phyloP scores from a whole-genome alignment of 2,797 vertebrate species.

The Hypotaenidia okinawae region DNA sequence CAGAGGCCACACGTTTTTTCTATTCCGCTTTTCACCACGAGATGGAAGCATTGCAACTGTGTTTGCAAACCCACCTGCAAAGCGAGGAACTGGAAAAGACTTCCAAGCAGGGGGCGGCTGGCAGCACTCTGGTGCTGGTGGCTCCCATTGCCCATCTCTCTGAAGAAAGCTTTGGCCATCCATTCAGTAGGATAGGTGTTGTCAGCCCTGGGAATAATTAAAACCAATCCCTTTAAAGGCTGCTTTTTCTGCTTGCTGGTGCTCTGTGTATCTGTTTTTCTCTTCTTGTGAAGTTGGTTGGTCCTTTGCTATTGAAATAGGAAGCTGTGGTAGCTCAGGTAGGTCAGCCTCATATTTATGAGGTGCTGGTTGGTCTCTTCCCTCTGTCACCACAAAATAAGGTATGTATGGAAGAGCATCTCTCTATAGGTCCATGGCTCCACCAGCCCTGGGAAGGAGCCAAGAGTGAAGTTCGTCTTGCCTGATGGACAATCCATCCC shows the following conservation, averaged over 20 bases:
- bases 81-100: background rate
- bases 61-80: conserved; percentile 2
- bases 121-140: background rate
- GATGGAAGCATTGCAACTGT: conserved; percentile 73
- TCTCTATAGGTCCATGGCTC: background rate
- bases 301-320: background rate
- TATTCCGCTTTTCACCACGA: conserved; percentile 70
- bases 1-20: background rate
- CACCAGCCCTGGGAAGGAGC: background rate
- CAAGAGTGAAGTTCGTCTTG: background rate
- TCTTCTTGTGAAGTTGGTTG: background rate
- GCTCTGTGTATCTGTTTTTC: background rate
- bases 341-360: background rate
- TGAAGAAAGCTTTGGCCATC: background rate
- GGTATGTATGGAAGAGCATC: background rate
- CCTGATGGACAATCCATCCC: background rate
- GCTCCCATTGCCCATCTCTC: background rate
- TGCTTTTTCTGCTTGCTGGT: background rate
- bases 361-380: background rate
- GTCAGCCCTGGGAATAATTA: background rate
- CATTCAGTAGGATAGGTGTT: background rate
- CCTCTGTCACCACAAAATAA: background rate
- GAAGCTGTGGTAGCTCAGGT: background rate
- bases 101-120: background rate
- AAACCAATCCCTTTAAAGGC: background rate